phyloP scores from a whole-genome alignment of 1,140 invertebrate genomes.

The Tetragonula clypearis region DNA sequence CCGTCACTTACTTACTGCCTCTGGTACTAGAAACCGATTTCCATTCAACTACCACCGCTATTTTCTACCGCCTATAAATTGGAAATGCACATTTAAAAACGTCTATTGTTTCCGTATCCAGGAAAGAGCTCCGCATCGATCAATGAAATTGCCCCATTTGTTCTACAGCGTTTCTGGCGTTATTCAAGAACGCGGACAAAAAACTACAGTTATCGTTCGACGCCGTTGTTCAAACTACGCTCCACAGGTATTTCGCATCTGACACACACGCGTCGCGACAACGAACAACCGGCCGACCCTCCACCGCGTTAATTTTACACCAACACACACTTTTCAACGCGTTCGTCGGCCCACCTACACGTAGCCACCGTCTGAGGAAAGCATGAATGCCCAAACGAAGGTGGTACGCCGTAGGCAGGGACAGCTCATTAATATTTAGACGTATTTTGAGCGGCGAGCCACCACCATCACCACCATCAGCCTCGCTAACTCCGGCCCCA shows the following conservation, averaged over 20 bases:
- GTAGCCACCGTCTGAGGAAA: conserved; percentile 52
- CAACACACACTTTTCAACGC: conserved; percentile 55
- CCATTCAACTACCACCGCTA: neutral
- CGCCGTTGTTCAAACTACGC: neutral
- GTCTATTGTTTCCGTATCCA: neutral
- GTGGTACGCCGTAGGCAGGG: conserved; percentile 76
- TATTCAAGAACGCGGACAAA: neutral
- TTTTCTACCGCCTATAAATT: neutral
- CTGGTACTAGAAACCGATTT: neutral
- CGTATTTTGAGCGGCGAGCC: conserved; percentile 80
- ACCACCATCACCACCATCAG: conserved; percentile 63
- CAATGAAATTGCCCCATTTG: neutral
- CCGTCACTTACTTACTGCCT: neutral
- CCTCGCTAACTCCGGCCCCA: conserved; percentile 57
- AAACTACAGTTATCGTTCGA: neutral
- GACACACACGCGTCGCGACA: neutral
- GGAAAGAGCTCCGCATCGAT: neutral
- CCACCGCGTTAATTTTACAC: conserved; percentile 49
- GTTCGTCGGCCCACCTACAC: conserved; percentile 41
- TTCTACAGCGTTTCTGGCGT: neutral
- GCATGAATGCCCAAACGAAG: conserved; percentile 63
- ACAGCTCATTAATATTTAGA: conserved; percentile 82
- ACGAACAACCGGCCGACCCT: conserved; percentile 38
- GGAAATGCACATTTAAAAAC: neutral
- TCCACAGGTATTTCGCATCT: neutral